Evolutionary conservation across 2,797 vertebrate genomes (phyloP), one percentile per base, ranked within the genome.

Genomic region (Lerista edwardsae): DNA sequence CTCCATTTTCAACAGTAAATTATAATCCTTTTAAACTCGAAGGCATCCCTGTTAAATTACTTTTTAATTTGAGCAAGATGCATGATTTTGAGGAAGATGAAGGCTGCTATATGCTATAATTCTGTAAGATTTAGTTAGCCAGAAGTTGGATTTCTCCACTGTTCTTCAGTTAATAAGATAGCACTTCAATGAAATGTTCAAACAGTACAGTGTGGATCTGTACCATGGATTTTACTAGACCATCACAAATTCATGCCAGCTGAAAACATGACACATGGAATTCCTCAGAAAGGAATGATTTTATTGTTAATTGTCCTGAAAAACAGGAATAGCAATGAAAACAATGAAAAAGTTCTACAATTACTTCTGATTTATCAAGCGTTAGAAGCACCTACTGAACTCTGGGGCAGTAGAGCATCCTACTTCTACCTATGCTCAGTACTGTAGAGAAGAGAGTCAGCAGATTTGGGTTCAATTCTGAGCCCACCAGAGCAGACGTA

Each of bases 41-140:
- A 44, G 64, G 47, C 57, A 41, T 44, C 75, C 21, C 51, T 61
- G 25, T 67, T 74, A 27, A 36, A 41, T 76, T 75, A n/a, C 61
- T 76, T 72, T 34, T 82, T 19, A 36, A 75, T 82, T 65, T 68
- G 62, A 83, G 31, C 31, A 83, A 67, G 34, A 57, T 67, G 73
- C 62, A 68, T 41, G 61, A 21, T 75, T 67, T 34, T n/a, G 44
- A 55, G 41, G 14, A 47, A 51, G 41, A 27, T n/a, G 64, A 51
- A 80, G 25, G 44, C 7, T 39, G n/a, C 62, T 83, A 44, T 12
- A 75, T 47, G 34, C 15, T 71, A 19, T 51, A 69, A 34, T 44
- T 64, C 61, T 17, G 12, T 17, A 68, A 55, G 44, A 23, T 67
- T 79, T 51, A 68, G 21, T 36, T 68, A 36, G 77, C n/a, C 64